A percentile compares a stretch with the other conserved stretches of the same genome.
phyloP scores from a whole-genome alignment of 2,888 invertebrate genomes.

The Cantharis rustica region DNA sequence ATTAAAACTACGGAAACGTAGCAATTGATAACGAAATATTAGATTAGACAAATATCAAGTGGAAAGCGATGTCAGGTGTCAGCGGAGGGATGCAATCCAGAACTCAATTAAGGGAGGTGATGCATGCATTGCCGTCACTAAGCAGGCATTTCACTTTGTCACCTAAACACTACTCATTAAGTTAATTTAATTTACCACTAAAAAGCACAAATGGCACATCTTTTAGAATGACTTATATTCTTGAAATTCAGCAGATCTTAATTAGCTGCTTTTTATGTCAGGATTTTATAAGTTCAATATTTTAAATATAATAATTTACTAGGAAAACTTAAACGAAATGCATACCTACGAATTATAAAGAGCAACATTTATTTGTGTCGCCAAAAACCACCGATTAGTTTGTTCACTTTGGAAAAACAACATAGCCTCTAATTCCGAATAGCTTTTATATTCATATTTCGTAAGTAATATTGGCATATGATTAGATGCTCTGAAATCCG shows the following conservation, averaged over 20 bases:
- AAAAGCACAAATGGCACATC: conserved; percentile 42
- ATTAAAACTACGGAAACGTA: not conserved
- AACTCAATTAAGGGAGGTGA: conserved; percentile 49
- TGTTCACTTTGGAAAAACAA: no score
- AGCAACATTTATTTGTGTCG: no score
- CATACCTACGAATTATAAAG: no score
- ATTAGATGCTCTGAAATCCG: no score
- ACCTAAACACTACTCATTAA: conserved; percentile 48
- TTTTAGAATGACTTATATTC: conserved; percentile 40
- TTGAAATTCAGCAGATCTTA: conserved; percentile 33
- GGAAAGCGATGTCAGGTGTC: conserved; percentile 53
- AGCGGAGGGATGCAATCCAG: conserved; percentile 45
- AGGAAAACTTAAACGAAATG: not conserved
- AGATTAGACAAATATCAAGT: conserved; percentile 50
- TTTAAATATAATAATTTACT: not conserved
- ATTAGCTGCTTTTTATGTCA: not conserved
- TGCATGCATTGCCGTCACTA: conserved; percentile 47
- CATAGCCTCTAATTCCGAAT: no score
- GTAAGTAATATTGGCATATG: no score
- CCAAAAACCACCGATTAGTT: no score
- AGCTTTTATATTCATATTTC: no score
- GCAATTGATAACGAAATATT: not conserved
- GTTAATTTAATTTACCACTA: conserved; percentile 42
- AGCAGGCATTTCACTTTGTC: conserved; percentile 51
- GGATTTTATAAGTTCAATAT: not conserved